phyloP scores from a whole-genome alignment of 1,140 invertebrate species.

The Thaumetopoea pityocampa region DNA sequence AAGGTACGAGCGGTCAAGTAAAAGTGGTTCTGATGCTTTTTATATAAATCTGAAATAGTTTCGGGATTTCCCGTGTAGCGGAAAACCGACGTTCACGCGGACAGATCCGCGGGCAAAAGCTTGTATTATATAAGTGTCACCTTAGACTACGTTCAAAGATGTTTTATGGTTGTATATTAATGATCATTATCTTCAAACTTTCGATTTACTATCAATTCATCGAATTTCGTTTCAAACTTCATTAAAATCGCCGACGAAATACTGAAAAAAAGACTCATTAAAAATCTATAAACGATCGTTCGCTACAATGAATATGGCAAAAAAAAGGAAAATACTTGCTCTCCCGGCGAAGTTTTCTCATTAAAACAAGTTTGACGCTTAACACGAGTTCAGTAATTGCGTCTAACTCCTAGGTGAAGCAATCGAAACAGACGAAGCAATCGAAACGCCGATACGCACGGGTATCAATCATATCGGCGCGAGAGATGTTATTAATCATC shows the following conservation, averaged over 20 bases:
- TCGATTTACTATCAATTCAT: background rate
- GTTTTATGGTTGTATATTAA: too few relatives aligned
- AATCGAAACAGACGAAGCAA: slow-evolving; percentile 9
- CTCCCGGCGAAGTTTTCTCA: slow-evolving; percentile 17
- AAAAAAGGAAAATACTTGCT: slow-evolving; percentile 6
- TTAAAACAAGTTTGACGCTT: slow-evolving; percentile 17
- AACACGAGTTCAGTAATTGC: slow-evolving; percentile 14
- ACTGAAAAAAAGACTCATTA: slow-evolving; percentile 4
- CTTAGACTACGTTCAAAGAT: too few relatives aligned
- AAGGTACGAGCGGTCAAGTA: too few relatives aligned
- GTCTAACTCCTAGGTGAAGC: slow-evolving; percentile 15
- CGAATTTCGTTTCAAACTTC: slow-evolving; percentile 1
- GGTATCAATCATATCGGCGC: background rate
- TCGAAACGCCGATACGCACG: too few relatives aligned
- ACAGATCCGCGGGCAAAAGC: too few relatives aligned
- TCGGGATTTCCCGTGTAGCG: too few relatives aligned
- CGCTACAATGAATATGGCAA: background rate
- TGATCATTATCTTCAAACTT: too few relatives aligned
- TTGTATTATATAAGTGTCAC: too few relatives aligned
- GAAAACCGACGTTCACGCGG: too few relatives aligned
- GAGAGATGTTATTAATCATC: too few relatives aligned
- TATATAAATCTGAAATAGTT: too few relatives aligned
- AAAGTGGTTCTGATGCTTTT: too few relatives aligned
- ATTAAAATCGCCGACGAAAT: background rate
- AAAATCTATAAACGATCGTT: slow-evolving; percentile 6